Conservation (phyloP, 2,888 invertebrate species). For the Miltochrista miniata region DNA sequence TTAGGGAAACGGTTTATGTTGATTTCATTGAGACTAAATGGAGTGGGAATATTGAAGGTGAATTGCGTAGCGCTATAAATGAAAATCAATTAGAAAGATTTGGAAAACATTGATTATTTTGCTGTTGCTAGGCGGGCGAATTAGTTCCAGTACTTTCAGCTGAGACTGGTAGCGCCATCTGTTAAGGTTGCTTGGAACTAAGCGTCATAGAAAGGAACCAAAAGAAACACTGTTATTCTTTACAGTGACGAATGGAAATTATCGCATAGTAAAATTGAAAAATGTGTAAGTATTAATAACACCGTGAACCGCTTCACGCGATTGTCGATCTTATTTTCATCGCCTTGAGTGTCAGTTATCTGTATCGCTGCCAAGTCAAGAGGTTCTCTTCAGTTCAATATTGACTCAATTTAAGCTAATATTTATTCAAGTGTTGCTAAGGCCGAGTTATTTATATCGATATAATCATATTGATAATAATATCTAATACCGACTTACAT, state of each 20-base stretch:
- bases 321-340: constrained; percentile 12
- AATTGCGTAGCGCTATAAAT: constrained; percentile 31
- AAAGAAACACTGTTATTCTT: constrained; percentile 23
- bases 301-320: neutral
- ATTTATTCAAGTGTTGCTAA: constrained; percentile 48
- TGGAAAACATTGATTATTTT: constrained; percentile 27
- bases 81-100: constrained; percentile 33
- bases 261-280: constrained; percentile 17
- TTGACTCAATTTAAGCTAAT: constrained; percentile 40
- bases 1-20: constrained; percentile 6
- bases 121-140: constrained; percentile 39
- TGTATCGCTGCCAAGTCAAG: constrained; percentile 4
- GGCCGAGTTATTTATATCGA: constrained; percentile 47
- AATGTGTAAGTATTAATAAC: constrained; percentile 10
- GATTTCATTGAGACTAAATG: constrained; percentile 4
- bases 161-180: constrained; percentile 53
- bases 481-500: constrained; percentile 11
- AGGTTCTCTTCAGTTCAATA: constrained; percentile 21
- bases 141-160: constrained; percentile 3
- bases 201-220: constrained; percentile 13
- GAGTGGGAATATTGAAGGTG: constrained; percentile 13
- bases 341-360: constrained; percentile 12
- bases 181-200: constrained; percentile 24
- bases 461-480: constrained; percentile 28
- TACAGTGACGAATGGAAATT: constrained; percentile 19